Evolutionary conservation across 1,140 invertebrate species (phyloP), one percentile per base, ranked within the genome.

Genomic region (Cephus cinctus): DNA sequence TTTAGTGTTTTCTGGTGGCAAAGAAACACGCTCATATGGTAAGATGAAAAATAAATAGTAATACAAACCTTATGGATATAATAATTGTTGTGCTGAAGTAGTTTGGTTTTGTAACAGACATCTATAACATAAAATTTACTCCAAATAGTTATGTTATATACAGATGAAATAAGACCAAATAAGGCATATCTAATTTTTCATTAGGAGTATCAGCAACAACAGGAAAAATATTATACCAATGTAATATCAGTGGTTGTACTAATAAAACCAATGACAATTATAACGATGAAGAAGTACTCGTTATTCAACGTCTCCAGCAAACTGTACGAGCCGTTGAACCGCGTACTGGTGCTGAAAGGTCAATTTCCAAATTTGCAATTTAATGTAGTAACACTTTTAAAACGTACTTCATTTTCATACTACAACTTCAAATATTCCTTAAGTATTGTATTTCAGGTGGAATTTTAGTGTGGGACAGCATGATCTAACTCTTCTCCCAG

Each of bases 401-500:
- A n/a, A n/a, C n/a, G n/a, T n/a, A n/a, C n/a, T n/a, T n/a, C n/a
- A n/a, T n/a, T n/a, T n/a, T n/a, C n/a, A n/a, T n/a, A n/a, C n/a
- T n/a, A n/a, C n/a, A n/a, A n/a, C n/a, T n/a, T n/a, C n/a, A n/a
- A n/a, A n/a, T n/a, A n/a, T n/a, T n/a, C n/a, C n/a, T n/a, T n/a
- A n/a, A n/a, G n/a, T n/a, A n/a, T 31, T 48, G 12, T 52, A 61
- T 44, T 56, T 43, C 58, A 90, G 90, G 61, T 97, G 94, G 94
- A 96, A 97, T 77, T 98, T 95, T 63, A 95, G 91, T 72, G 93
- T 97, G 21, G 92, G 89, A 2, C 86, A 91, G 50, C 88, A 94
- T 75, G 86, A 94, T 54, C 56, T 96, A 23, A 83, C 85, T 35
- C 59, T 92, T n/a, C 44, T 80, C 14, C 57, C 62, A 52, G 57